These are phyloP conservation scores for Rhagophthalmus giganteus DNA, from an alignment of 2,888 invertebrate species.

Conservation along the genomic window DNA sequence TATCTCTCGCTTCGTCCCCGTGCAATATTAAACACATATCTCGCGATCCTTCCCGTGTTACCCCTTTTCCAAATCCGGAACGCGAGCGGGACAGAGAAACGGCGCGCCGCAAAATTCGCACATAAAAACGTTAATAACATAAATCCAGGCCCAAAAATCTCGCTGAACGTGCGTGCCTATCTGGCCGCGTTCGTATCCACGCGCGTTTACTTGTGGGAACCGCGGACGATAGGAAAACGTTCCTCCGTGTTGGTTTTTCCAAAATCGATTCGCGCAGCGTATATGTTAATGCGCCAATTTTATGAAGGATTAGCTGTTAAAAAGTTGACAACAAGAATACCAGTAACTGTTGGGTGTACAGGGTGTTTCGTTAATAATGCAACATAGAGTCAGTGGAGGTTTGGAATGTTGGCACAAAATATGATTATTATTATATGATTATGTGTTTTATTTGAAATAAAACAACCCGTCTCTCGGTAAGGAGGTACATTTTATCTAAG, in stretches of 20 bases:
- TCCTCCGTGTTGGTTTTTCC: slow-evolving; percentile 4
- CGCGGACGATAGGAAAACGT: slow-evolving; percentile 5
- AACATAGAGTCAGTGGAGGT: too few species aligned
- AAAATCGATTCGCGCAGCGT: too few species aligned
- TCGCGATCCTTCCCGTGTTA: slow-evolving; percentile 20
- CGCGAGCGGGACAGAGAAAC: slow-evolving; percentile 8
- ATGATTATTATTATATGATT: too few species aligned
- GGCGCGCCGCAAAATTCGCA: slow-evolving; percentile 17
- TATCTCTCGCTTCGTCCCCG: slow-evolving; percentile 21
- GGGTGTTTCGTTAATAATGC: too few species aligned
- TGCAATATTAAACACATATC: slow-evolving; percentile 22
- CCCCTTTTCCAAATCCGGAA: slow-evolving; percentile 10
- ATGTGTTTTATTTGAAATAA: too few species aligned
- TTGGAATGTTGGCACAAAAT: too few species aligned
- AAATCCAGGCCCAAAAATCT: slow-evolving; percentile 29
- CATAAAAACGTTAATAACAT: slow-evolving; percentile 29
- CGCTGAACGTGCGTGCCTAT: slow-evolving; percentile 21
- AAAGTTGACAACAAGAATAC: too few species aligned
- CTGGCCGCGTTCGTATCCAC: slow-evolving; percentile 15
- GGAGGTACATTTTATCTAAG: too few species aligned
- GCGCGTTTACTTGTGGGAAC: slow-evolving; percentile 10
- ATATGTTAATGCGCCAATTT: too few species aligned
- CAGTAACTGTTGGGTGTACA: too few species aligned
- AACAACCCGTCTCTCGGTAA: too few species aligned
- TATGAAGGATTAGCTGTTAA: too few species aligned